Conservation (phyloP, 1,140 invertebrate species). For the Drosophila lini region DNA sequence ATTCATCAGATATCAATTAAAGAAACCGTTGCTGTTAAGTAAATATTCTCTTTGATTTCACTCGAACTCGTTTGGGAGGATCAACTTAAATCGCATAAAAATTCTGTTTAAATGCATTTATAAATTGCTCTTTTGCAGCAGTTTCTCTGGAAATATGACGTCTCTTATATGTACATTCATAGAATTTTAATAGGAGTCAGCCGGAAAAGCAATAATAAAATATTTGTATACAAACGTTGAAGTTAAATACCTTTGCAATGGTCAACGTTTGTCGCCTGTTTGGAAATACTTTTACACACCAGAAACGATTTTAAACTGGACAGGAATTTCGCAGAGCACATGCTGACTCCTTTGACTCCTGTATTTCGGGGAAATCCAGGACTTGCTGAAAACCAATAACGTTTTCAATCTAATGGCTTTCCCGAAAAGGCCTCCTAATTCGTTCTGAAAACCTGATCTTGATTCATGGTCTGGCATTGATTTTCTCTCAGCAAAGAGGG, state of each 20-base stretch:
- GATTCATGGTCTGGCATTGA: constrained; percentile 66
- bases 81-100: not conserved
- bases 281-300: not conserved
- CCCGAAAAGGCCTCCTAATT: constrained; percentile 20
- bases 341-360: not conserved
- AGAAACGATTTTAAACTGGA: not conserved
- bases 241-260: not conserved
- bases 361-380: not conserved
- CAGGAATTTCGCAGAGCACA: no score
- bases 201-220: not conserved
- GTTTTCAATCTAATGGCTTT: constrained; percentile 13
- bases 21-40: no score
- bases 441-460: constrained; percentile 52
- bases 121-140: not conserved
- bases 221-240: not conserved
- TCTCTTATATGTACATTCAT: not conserved
- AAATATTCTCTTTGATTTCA: constrained; percentile 1
- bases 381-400: constrained; percentile 15
- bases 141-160: not conserved
- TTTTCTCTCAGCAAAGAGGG: constrained; percentile 67
- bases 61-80: not conserved
- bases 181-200: not conserved
- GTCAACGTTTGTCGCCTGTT: not conserved
- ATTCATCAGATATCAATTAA: no score
- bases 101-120: not conserved